Percentiles rank a stretch among this genome's conserved stretches.
Conservation (phyloP, 1,140 invertebrate genomes). For the Nomia melanderi region DNA sequence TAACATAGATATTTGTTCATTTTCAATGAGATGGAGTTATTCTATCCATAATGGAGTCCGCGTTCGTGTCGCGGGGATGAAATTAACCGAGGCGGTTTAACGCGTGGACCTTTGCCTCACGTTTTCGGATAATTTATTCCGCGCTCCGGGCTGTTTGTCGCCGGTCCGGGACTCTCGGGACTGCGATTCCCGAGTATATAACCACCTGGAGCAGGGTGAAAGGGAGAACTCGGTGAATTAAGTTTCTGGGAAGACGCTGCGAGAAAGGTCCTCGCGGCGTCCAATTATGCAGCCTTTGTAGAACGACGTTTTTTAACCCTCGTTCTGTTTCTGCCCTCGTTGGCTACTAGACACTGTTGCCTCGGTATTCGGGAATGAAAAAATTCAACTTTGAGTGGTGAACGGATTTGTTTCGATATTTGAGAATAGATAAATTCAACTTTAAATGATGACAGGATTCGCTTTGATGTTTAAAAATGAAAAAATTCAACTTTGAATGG, state of each 20-base stretch:
- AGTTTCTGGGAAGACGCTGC: background rate
- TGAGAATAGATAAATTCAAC: too few relatives aligned
- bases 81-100: constrained; percentile 5
- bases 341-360: too few relatives aligned
- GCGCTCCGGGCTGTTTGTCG: background rate
- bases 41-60: constrained; percentile 13
- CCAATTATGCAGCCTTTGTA: background rate
- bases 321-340: background rate
- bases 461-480: too few relatives aligned
- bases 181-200: background rate
- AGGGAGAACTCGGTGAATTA: background rate
- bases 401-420: too few relatives aligned
- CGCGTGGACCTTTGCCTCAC: background rate
- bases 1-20: too few relatives aligned
- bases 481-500: too few relatives aligned
- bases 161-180: background rate
- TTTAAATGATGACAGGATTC: too few relatives aligned
- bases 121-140: constrained; percentile 21
- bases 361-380: too few relatives aligned
- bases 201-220: background rate
- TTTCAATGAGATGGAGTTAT: too few relatives aligned
- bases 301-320: background rate
- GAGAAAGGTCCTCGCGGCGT: background rate
- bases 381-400: too few relatives aligned
- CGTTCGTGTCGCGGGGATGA: background rate